These are phyloP conservation scores for Fundulus diaphanus DNA, from an alignment of 2,797 vertebrate species.

Conservation along the genomic window DNA sequence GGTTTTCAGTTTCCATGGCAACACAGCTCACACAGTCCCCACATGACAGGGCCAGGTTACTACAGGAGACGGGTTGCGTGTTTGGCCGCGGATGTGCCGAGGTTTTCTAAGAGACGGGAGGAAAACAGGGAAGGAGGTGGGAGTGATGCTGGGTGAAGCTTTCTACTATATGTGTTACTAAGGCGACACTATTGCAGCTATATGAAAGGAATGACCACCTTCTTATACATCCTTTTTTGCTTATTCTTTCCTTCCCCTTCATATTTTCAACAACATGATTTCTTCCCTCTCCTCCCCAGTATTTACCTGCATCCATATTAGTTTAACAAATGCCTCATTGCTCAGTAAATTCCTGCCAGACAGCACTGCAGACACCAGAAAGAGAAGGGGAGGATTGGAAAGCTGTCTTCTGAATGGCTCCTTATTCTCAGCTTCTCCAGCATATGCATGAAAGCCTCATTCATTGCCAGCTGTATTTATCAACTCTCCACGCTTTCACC, in stretches of 20 bases:
- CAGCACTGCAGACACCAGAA: conserved; percentile 58
- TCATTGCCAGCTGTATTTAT: conserved; percentile 52
- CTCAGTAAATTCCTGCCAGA: conserved; percentile 65
- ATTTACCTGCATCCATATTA: conserved; percentile 59
- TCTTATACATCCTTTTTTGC: conserved; percentile 5
- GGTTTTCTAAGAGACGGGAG: conserved; percentile 23
- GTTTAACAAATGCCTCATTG: conserved; percentile 66
- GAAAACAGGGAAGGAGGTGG: conserved; percentile 18
- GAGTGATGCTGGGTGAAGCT: conserved; percentile 38
- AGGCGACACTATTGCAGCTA: conserved; percentile 49
- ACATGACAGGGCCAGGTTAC: conserved; percentile 53
- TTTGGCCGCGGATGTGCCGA: conserved; percentile 32
- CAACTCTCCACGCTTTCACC: conserved; percentile 32
- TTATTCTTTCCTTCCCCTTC: not conserved
- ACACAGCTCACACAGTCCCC: conserved; percentile 63
- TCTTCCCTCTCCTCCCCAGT: conserved; percentile 22
- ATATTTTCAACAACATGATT: not conserved
- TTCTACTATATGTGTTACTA: conserved; percentile 64
- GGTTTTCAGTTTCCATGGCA: conserved; percentile 81
- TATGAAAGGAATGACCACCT: conserved; percentile 29
- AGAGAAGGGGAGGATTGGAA: conserved; percentile 60
- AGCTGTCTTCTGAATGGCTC: conserved; percentile 57
- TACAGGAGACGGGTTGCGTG: conserved; percentile 49
- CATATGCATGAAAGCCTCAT: conserved; percentile 53
- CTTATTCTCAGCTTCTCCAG: conserved; percentile 53